These are phyloP conservation scores for Tachystola acroxantha DNA, from an alignment of 2,888 invertebrate genomes.

Conservation along the genomic window DNA sequence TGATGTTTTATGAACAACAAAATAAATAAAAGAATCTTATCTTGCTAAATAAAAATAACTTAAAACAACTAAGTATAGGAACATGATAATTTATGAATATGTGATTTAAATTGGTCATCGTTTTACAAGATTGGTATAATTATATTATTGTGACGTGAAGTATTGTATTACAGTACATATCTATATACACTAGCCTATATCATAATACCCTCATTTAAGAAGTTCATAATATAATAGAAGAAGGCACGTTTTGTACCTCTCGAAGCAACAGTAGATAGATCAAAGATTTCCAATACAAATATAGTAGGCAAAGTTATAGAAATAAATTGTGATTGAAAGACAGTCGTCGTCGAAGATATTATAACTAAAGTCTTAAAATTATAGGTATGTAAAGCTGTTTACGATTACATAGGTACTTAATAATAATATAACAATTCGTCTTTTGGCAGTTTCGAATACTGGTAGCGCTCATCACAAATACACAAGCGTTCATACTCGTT, in stretches of 20 bases:
- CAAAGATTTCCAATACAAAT: conserved; percentile 1
- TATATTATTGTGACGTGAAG: conserved; percentile 20
- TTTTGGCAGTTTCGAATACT: conserved; percentile 71
- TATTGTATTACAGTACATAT: conserved; percentile 21
- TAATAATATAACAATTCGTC: conserved; percentile 40
- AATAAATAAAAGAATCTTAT: no score
- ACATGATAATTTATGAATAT: background rate
- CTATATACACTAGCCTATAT: conserved; percentile 52
- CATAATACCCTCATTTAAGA: conserved; percentile 62
- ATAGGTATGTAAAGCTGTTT: conserved; percentile 55
- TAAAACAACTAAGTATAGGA: background rate
- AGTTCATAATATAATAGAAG: conserved; percentile 36
- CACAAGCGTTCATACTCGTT: conserved; percentile 50
- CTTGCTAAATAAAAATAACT: no score
- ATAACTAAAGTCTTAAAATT: conserved; percentile 14
- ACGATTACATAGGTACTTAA: conserved; percentile 36
- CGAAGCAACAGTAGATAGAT: conserved; percentile 34
- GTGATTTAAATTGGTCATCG: background rate
- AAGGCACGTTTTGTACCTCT: conserved; percentile 71
- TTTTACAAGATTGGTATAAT: conserved; percentile 10
- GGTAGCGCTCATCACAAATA: conserved; percentile 62
- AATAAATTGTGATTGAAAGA: conserved; percentile 28
- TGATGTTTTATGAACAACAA: background rate
- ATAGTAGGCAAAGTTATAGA: conserved; percentile 24
- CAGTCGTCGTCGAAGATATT: conserved; percentile 7